These are phyloP conservation scores for Mimas tiliae DNA, from an alignment of 2,888 invertebrate genomes.

Conservation along the genomic window DNA sequence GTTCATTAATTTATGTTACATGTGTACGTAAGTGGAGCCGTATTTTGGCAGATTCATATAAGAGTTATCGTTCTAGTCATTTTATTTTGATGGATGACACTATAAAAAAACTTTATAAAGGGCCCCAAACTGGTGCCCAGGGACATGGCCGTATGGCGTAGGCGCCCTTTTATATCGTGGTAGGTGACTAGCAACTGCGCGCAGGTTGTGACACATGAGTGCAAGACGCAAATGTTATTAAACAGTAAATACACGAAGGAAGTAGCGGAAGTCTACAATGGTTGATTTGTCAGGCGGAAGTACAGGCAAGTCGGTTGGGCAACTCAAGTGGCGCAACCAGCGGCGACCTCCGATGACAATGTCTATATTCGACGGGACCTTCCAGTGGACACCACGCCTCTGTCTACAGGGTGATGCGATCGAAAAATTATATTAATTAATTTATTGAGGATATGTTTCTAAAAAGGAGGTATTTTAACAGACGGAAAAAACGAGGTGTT, in stretches of 20 bases:
- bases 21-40: too few relatives aligned
- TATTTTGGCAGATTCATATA: too few relatives aligned
- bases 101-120: too few relatives aligned
- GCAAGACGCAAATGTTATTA: not conserved
- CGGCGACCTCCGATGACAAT: conserved; percentile 37
- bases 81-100: too few relatives aligned
- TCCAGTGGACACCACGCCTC: conserved; percentile 51
- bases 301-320: conserved; percentile 60
- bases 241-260: conserved; percentile 18
- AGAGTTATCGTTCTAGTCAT: too few relatives aligned
- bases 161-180: too few relatives aligned
- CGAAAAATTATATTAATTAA: conserved; percentile 1
- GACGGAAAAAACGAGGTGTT: too few relatives aligned
- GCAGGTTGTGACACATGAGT: not conserved
- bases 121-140: too few relatives aligned
- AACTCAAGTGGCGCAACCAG: conserved; percentile 68
- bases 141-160: too few relatives aligned
- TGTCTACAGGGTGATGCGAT: conserved; percentile 55
- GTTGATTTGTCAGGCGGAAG: conserved; percentile 34
- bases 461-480: too few relatives aligned
- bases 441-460: not conserved
- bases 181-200: not conserved
- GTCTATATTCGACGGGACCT: conserved; percentile 46
- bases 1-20: too few relatives aligned
- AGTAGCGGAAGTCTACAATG: conserved; percentile 35